Base-by-base conservation (phyloP, 2,113 vertebrate species). In the Melanostigma gelatinosum region DNA sequence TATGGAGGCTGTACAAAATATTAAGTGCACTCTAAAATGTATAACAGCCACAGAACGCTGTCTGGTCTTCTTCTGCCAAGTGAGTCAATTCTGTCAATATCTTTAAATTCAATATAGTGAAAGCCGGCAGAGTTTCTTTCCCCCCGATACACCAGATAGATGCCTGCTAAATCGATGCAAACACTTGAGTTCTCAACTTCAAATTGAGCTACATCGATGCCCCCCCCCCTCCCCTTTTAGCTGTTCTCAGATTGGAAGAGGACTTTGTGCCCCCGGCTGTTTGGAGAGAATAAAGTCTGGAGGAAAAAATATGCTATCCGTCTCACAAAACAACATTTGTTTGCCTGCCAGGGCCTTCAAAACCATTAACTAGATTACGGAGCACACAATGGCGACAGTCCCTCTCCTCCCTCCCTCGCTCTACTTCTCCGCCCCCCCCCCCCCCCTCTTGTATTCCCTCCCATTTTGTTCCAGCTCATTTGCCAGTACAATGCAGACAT, bases 281-380 rank as follows among this genome's bases (percentile, higher is more conserved):
- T 88, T 55, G 61, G 36, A 70, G 65, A 58, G 65, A 79, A 87
- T 87, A 44, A 69, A 46, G 88, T 87, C 84, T 84, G 81, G 46
- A 77, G 74, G 84, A 75, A 50, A 11, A 80, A 87, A 87, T 85
- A 85, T 89, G 88, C 86, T 65, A 76, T 91, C 89, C 89, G 75
- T 89, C 82, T 90, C 58, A 91, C 91, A 94, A 91, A 91, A 87
- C 87, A 87, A n/a, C 88, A 85, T 88, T 90, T 93, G 92, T 94
- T 91, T 85, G 84, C 87, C 86, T 93, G 91, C 91, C 93, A 94
- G 90, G 72, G 85, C 82, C 85, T 92, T 92, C 84, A 91, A 66
- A 84, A 92, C 91, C 88, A 89, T 92, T 93, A 94, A 94, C 92
- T 88, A 87, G 93, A 94, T 94, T 93, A 95, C 79, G 65, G 74